Base-by-base conservation (phyloP, 2,888 invertebrate species). In the Acanthosepion esculentum region DNA sequence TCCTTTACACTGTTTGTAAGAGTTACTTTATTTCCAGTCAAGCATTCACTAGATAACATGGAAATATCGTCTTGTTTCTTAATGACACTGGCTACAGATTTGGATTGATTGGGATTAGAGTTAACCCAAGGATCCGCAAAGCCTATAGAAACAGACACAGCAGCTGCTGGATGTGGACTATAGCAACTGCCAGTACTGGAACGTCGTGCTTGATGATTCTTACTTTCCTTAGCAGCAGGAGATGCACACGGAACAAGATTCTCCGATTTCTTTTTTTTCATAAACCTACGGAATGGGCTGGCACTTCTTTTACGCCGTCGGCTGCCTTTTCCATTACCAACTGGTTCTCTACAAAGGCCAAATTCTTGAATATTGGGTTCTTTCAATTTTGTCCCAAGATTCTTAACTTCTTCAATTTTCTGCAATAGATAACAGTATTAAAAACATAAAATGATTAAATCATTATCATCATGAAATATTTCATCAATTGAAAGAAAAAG, bases 301-400 rank as follows among this genome's bases (percentile, higher is more conserved):
- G 93, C 93, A 93, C 93, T 93, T 93, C 93, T 20, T 26, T 93
- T 93, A 48, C 93, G 48, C 53, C 53, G 93, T 50, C 93, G 78
- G n/a, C n/a, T 78, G n/a, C 78, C 78, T 33, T 78, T 78, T n/a
- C n/a, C 78, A 33, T 0, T n/a, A 18, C 12, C n/a, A 18, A 15
- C n/a, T n/a, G 78, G 5, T 15, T 33, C 78, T 78, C 78, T 78
- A 33, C 78, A n/a, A 78, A n/a, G 18, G n/a, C 10, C 78, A 33
- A 33, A 15, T 78, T 78, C 78, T 78, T 78, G 78, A 78, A 15
- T 0, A 78, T 5, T n/a, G 4, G 78, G n/a, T 78, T 78, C 78
- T 78, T 78, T 78, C 12, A n/a, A n/a, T 4, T 15, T 78, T 1
- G 12, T n/a, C 78, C 33, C n/a, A 12, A 78, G 78, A 5, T 0